phyloP scores from a whole-genome alignment of 2,113 vertebrate genomes.

The Labrus mixtus region DNA sequence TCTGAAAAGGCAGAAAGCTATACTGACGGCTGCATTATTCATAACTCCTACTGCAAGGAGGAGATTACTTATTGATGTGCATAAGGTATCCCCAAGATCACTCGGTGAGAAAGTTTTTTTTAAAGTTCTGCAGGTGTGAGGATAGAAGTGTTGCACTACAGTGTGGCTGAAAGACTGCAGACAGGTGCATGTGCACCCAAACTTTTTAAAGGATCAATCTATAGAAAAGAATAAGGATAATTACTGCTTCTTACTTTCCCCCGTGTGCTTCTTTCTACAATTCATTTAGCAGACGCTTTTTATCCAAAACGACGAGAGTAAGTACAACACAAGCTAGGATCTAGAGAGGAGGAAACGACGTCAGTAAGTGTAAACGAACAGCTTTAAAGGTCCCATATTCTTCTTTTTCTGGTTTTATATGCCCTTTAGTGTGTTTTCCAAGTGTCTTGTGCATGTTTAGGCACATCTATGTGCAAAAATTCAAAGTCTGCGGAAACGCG shows the following conservation, averaged over 20 bases:
- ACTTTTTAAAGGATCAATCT: slow-evolving; percentile 36
- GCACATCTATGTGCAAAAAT: no score
- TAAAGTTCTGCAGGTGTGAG: slow-evolving; percentile 16
- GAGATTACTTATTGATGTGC: slow-evolving; percentile 72
- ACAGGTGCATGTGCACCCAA: not conserved
- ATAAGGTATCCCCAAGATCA: slow-evolving; percentile 55
- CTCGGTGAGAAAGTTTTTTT: slow-evolving; percentile 53
- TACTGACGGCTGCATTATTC: slow-evolving; percentile 72
- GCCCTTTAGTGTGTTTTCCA: no score
- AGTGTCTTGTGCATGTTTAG: no score
- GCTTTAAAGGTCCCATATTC: no score
- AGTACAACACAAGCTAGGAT: no score
- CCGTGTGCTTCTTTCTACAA: slow-evolving; percentile 21
- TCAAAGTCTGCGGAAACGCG: no score
- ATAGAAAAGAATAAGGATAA: not conserved
- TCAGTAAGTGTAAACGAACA: no score
- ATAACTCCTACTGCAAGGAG: slow-evolving; percentile 47
- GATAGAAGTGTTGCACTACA: not conserved
- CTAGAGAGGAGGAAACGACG: no score
- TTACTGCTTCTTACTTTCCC: slow-evolving; percentile 14
- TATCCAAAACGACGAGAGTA: no score
- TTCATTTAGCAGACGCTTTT: no score
- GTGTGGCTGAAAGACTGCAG: not conserved
- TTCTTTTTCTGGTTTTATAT: no score
- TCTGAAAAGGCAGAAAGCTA: slow-evolving; percentile 47